Evolutionary conservation across 2,113 vertebrate genomes (phyloP).

Genomic region (Pogona vitticeps): DNA sequence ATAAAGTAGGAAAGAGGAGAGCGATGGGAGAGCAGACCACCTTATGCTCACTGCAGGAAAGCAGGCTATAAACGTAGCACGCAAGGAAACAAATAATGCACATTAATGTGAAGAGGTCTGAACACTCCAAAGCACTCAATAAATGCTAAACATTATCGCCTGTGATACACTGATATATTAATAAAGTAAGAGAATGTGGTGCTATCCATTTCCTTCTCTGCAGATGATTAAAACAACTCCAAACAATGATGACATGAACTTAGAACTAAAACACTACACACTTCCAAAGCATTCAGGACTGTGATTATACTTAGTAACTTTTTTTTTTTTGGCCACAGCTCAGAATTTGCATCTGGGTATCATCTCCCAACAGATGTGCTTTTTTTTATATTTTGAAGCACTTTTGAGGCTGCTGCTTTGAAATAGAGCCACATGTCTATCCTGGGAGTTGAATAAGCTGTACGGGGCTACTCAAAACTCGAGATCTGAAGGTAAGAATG

Average conservation of each 20-base stretch:
- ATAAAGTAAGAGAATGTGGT: not conserved
- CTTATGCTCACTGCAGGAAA: too few species aligned
- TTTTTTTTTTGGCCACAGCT: not conserved
- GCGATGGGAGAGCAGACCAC: too few species aligned
- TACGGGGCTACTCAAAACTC: not conserved
- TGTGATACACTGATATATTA: not conserved
- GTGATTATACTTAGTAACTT: not conserved
- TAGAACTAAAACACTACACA: not conserved
- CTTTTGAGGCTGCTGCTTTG: not conserved
- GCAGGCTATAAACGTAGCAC: not conserved
- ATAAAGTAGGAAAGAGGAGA: too few species aligned
- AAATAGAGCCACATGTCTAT: not conserved
- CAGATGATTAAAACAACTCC: not conserved
- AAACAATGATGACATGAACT: not conserved
- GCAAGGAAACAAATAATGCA: not conserved
- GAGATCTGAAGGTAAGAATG: not conserved
- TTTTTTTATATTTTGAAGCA: not conserved
- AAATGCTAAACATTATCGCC: not conserved
- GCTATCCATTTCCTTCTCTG: not conserved
- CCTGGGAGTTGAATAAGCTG: not conserved
- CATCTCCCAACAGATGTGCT: conserved; percentile 13
- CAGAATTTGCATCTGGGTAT: conserved; percentile 27
- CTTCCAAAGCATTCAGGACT: not conserved
- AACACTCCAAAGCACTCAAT: not conserved
- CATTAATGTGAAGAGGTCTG: not conserved